Base-by-base conservation (phyloP, 2,888 invertebrate species). In the Pollenia griseotomentosa region DNA sequence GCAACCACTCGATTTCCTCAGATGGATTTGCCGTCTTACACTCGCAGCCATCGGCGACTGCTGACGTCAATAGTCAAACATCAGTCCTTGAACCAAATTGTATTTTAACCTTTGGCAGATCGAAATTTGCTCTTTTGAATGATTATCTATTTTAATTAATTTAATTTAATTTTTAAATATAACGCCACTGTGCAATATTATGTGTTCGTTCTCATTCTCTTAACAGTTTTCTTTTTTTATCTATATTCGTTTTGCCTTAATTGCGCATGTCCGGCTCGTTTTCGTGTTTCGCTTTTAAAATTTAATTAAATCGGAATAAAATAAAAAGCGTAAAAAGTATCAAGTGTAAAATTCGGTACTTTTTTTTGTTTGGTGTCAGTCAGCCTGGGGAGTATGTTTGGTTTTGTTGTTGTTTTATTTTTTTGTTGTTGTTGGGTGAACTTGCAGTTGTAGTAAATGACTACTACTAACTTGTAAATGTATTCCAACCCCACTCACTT, bases 371-470 rank as follows among this genome's bases (percentile, higher is more conserved):
- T 46, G 19, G 44, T 63, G 63, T 23, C 53, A 59, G 63, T 23
- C 53, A 59, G 68, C 16, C 19, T 33, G 7, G 33, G 53, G 23
- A 71, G 80, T 63, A 16, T 80, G 63, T 44, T 12, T 42, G 63
- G 2, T 11, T 40, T 42, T 70, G 33, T 33, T 44, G 16, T 42
- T 75, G 2, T n/a, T 40, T 53, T 70, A 2, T 0, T 59, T 48
- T 44, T 19, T 75, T 65, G 0, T 23, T 78, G 33, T 51, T 46
- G 48, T 55, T 79, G 61, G 40, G n/a, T 68, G 53, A 84, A 84
- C 73, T 79, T 84, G 79, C 59, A 79, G 59, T 79, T 79, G 42
- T 84, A 79, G 84, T 84, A 84, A 84, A 66, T 68, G 53, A 79
- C 79, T 84, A 61, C 75, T 66, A 78, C 83, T 65, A 73, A 65